Base-by-base conservation (phyloP, 2,113 vertebrate species). In the Gracilinanus agilis region DNA sequence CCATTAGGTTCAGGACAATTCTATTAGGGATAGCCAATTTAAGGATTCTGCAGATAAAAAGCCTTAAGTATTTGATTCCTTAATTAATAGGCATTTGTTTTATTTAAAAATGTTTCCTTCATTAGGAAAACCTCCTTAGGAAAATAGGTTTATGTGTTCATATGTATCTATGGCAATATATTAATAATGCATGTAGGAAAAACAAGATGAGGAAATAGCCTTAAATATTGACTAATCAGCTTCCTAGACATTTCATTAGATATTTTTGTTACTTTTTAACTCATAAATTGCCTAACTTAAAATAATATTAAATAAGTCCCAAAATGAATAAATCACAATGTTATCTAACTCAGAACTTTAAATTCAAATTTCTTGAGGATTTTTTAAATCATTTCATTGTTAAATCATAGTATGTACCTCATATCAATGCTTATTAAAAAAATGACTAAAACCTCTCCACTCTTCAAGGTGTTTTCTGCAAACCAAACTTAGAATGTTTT, bases 391-490 rank as follows among this genome's bases (percentile, higher is more conserved):
- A 53, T 9, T 90, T 53, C 27, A 90, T 90, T 90, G 3, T 89
- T 53, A 53, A 53, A 89, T 83, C 67, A 83, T 83, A 83, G 44
- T 89, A 44, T 89, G 88, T 89, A 21, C 25, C 0, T 53, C 24
- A 44, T 53, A 16, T 89, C 11, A 13, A 11, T 83, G 24, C 3
- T 44, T 53, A 89, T 89, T 44, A 89, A 53, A 89, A 49, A 93
- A 67, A 55, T 92, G 53, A 44, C 0, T 56, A 94, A 91, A 19
- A 75, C 13, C 1, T 54, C 89, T 94, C 24, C 93, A 61, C 53
- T 90, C 94, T 91, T 96, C n/a, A 40, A 53, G 19, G 53, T 92
- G 88, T 92, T 90, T 49, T n/a, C 90, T 55, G 25, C 55, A 93
- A 95, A 44, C 83, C 0, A 2, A 61, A 3, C 55, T 91, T 53